Evolutionary conservation across 2,113 vertebrate genomes (phyloP), one percentile per base, ranked within the genome.

Genomic region (Lepus timidus): DNA sequence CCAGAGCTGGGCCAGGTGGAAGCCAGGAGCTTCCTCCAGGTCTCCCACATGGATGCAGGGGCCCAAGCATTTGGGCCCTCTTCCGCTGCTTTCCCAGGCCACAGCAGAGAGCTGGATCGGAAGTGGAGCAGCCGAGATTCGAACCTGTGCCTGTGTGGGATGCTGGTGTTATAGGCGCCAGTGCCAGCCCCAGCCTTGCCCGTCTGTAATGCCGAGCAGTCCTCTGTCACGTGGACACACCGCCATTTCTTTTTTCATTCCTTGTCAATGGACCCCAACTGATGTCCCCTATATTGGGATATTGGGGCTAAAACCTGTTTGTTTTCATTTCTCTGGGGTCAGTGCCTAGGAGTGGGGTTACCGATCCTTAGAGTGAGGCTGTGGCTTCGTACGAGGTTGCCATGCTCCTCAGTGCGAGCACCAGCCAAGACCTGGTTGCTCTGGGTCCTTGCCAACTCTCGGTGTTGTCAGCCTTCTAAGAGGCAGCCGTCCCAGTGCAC

Each of bases 391-490:
- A 33, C 79, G 68, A 73, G 67, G 31, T 22, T 33, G 22, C 33
- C 82, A 44, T 6, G 39, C 39, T 44, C 39, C 39, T 44, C 39
- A 3, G 39, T 44, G 39, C 6, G 39, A 44, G 39, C 39, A 44
- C 39, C 39, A 44, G 39, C 39, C 39, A 44, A 44, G 39, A 5
- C 39, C 4, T 44, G 39, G 16, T 16, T 4, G 11, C 22, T 31
- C 10, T 1, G 36, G 4, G 25, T 19, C 49, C 33, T 67, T 0
- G 1, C 3, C 6, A 0, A 0, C 36, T 11, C 39, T 58, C 6
- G 31, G 29, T 2, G 0, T 22, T 13, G 29, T 36, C 55, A 0
- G 58, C 5, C 67, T 7, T 23, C 39, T 0, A 74, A 25, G 9
- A 27, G 0, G 27, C 1, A 55, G 73, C 55, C 39, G 39, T 39